A percentile compares a stretch with the other conserved stretches of the same genome.
Conservation (phyloP, 2,113 vertebrate genomes). For the Talpa occidentalis region DNA sequence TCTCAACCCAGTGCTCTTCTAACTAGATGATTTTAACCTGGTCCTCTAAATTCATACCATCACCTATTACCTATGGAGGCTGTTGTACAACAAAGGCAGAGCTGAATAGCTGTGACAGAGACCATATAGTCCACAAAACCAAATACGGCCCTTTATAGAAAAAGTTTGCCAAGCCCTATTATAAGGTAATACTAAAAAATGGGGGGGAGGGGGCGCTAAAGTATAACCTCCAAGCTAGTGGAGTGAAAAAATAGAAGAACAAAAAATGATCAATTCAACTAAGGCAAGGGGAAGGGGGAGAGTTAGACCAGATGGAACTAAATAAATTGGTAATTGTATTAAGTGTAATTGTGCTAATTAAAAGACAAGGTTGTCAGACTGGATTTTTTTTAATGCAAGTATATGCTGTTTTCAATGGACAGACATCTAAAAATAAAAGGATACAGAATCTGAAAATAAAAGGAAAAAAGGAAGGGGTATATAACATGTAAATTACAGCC, state of each 20-base stretch:
- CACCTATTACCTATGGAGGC: not conserved
- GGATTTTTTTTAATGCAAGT: slow-evolving; percentile 2
- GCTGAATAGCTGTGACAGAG: not conserved
- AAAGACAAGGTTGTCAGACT: not conserved
- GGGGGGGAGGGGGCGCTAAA: too few relatives aligned
- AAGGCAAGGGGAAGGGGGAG: not conserved
- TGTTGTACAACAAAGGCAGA: not conserved
- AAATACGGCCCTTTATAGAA: not conserved
- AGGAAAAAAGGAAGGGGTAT: not conserved
- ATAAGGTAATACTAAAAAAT: not conserved
- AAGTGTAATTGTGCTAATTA: not conserved
- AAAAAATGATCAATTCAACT: slow-evolving; percentile 9
- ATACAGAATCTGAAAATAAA: not conserved
- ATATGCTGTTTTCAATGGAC: not conserved
- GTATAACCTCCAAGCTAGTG: not conserved
- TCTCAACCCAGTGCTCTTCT: not conserved
- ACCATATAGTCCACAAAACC: not conserved
- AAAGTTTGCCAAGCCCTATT: not conserved
- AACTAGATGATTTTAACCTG: not conserved
- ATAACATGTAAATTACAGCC: not conserved
- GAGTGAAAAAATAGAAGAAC: not conserved
- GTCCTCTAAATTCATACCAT: not conserved
- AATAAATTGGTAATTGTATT: slow-evolving; percentile 21
- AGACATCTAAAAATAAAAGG: not conserved
- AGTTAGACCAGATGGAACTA: slow-evolving; percentile 14